Percentiles rank a stretch among this genome's conserved stretches.
Evolutionary conservation across 2,113 vertebrate species (phyloP).

Genomic region (Lathamus discolor): DNA sequence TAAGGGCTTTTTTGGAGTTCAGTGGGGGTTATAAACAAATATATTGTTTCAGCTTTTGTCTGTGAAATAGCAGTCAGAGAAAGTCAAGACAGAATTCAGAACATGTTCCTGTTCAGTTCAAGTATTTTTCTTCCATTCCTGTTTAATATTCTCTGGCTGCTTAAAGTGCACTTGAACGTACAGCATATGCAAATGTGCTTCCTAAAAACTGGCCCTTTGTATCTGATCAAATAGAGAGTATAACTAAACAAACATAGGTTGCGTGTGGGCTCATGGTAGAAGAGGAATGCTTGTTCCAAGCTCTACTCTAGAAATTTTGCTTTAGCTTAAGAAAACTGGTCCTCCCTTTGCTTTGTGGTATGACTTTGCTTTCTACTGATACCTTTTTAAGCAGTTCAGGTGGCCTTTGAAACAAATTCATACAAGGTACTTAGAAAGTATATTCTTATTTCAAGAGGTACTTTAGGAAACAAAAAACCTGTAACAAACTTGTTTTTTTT

Average conservation of each 20-base stretch:
- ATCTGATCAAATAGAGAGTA: neutral
- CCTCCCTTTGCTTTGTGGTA: neutral
- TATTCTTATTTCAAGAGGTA: neutral
- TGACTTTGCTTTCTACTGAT: neutral
- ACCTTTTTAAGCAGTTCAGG: neutral
- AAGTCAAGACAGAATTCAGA: neutral
- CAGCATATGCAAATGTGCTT: accelerated
- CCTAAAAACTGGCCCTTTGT: neutral
- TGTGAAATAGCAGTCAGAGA: neutral
- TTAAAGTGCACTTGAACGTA: neutral
- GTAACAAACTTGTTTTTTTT: neutral
- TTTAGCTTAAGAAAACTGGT: neutral
- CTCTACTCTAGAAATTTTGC: neutral
- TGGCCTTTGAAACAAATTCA: neutral
- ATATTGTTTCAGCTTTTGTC: neutral
- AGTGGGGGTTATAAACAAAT: neutral
- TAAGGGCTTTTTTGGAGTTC: neutral
- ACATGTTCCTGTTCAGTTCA: neutral
- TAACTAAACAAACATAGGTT: neutral
- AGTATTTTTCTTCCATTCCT: neutral
- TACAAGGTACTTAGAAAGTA: neutral
- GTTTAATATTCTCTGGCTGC: neutral
- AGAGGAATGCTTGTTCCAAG: neutral
- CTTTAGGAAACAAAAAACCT: neutral
- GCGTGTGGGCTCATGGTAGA: neutral